Evolutionary conservation across 2,113 vertebrate species (phyloP).

Genomic region (Agelaius tricolor): DNA sequence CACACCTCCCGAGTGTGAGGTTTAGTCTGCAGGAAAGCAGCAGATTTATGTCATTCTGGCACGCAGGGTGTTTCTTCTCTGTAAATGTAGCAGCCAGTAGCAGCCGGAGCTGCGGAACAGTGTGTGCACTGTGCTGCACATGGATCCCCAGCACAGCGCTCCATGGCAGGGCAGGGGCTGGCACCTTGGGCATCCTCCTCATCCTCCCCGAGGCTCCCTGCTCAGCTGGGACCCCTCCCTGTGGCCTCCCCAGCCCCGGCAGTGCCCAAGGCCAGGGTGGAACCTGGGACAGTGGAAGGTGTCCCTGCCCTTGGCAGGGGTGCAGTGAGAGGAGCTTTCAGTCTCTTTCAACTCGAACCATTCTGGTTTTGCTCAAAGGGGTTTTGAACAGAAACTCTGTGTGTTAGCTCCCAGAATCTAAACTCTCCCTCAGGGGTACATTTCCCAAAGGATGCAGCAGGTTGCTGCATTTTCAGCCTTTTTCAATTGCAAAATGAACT

Average conservation of each 20-base stretch:
- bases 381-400: background rate
- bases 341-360: background rate
- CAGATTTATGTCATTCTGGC: constrained; percentile 65
- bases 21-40: constrained; percentile 62
- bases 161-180: background rate
- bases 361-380: too few species aligned
- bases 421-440: background rate
- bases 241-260: background rate
- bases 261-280: background rate
- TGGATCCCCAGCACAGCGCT: fast-evolving
- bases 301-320: background rate
- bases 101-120: background rate
- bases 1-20: constrained; percentile 44
- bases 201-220: background rate
- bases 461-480: background rate
- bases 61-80: background rate
- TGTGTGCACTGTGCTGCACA: background rate
- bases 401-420: background rate
- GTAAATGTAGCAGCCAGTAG: constrained; percentile 2
- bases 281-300: background rate
- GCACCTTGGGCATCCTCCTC: background rate
- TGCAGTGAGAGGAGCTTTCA: background rate
- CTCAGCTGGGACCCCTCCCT: background rate
- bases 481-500: background rate
- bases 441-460: background rate